Percentiles rank a stretch among this genome's conserved stretches.
These are phyloP conservation scores for Tenthredo amoena DNA, from an alignment of 2,888 invertebrate species.

Conservation along the genomic window DNA sequence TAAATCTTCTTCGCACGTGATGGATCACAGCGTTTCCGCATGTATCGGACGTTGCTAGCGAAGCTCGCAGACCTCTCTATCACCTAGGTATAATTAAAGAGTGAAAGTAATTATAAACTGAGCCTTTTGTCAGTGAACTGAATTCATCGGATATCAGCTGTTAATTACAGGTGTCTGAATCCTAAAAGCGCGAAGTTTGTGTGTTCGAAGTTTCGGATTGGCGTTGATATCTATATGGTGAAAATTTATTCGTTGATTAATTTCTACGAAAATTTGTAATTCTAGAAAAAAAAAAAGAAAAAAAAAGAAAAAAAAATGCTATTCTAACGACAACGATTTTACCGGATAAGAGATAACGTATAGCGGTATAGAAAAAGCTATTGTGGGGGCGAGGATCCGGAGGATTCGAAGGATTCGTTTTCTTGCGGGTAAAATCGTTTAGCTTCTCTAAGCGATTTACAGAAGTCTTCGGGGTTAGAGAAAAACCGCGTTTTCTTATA, in stretches of 20 bases:
- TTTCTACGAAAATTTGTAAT: not conserved
- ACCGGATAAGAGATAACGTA: not conserved
- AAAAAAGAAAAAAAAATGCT: not conserved
- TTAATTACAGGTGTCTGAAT: not conserved
- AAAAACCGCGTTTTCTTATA: constrained; percentile 21
- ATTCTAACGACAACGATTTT: not conserved
- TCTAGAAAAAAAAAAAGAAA: no score
- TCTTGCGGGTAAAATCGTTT: constrained; percentile 7
- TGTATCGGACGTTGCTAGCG: not conserved
- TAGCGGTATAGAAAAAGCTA: not conserved
- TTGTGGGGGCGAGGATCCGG: not conserved
- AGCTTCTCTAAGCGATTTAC: constrained; percentile 8
- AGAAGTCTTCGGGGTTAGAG: not conserved
- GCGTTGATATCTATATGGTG: no score
- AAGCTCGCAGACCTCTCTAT: not conserved
- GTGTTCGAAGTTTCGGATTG: not conserved
- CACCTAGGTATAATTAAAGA: not conserved
- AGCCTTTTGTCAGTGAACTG: not conserved
- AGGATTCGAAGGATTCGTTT: not conserved
- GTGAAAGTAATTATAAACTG: not conserved
- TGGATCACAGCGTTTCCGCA: no score
- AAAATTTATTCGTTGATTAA: no score
- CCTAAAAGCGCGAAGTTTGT: not conserved
- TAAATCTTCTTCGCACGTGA: no score
- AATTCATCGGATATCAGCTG: not conserved